A percentile compares a stretch with the other conserved stretches of the same genome.
phyloP scores from a whole-genome alignment of 2,797 vertebrate species.

The Harpagifer antarcticus region DNA sequence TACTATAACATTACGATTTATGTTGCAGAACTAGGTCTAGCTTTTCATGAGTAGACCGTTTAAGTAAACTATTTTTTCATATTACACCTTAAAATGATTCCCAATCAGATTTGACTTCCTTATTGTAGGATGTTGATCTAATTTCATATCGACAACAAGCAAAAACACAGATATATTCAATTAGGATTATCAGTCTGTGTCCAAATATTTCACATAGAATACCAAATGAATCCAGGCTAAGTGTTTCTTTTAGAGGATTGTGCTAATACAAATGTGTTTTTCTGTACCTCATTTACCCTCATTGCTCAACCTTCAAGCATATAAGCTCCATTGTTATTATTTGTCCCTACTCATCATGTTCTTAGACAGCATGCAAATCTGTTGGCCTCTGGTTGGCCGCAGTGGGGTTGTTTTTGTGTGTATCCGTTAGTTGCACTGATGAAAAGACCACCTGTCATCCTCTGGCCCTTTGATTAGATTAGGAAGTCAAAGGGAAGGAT shows the following conservation, averaged over 20 bases:
- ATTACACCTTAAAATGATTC: background rate
- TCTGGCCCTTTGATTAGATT: constrained; percentile 77
- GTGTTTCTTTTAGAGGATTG: constrained; percentile 28
- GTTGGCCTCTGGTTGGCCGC: constrained; percentile 56
- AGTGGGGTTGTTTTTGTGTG: constrained; percentile 67
- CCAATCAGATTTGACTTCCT: background rate
- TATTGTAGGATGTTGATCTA: background rate
- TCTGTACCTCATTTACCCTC: constrained; percentile 43
- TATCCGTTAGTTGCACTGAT: constrained; percentile 69
- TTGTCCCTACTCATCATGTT: constrained; percentile 61
- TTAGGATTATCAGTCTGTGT: constrained; percentile 8
- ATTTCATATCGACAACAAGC: background rate
- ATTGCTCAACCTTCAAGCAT: constrained; percentile 52
- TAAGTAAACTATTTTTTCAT: no score
- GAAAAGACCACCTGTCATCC: constrained; percentile 82
- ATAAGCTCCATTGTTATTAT: constrained; percentile 68
- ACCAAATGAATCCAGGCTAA: constrained; percentile 14
- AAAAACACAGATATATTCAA: constrained; percentile 2
- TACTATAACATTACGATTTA: no score
- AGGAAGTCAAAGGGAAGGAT: constrained; percentile 67
- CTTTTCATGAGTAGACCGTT: background rate
- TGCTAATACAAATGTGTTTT: constrained; percentile 38
- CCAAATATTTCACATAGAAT: constrained; percentile 23
- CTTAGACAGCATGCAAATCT: constrained; percentile 67
- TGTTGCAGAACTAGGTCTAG: no score